Evolutionary conservation across 2,797 vertebrate genomes (phyloP), one percentile per base, ranked within the genome.

Genomic region (Gephyroberyx darwinii): DNA sequence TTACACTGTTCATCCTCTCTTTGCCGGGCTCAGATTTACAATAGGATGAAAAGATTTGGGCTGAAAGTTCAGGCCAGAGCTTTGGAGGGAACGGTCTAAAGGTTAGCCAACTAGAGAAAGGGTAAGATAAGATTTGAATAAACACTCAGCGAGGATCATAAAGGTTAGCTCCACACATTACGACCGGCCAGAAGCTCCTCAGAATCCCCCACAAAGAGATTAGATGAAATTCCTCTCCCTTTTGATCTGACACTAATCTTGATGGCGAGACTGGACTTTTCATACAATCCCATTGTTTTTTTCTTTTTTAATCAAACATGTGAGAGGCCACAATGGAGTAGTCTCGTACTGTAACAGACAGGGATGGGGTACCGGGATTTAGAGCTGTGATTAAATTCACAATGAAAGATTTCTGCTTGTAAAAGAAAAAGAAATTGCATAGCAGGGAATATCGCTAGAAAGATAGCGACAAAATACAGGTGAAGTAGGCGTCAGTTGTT

Each of bases 321-420:
- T 41, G 3, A 41, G 1, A 41, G 39, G 10, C 39, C 13, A 13
- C 39, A 41, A 10, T 10, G 39, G 9, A 10, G 9, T 13, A 41
- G 37, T 39, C 37, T 39, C 6, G 6, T 1, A 2, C 13, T 30
- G 10, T 56, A 9, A 67, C 64, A 65, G 48, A 8, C n/a, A n/a
- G 45, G 45, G 17, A 43, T 43, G 52, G 58, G 58, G 69, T 20
- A 63, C 63, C 47, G 65, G 26, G 58, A 54, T 80, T 74, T 31
- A 7, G 52, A 63, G 54, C 71, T 66, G 56, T 75, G 79, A 88
- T 89, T 86, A 83, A 81, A 85, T 81, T 75, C 76, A 78, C 75
- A 84, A 83, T 75, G 51, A 80, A 84, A 79, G 74, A 76, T 84
- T 83, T 81, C 75, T 75, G 63, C 26, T 26, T 60, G 62, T 39